A percentile compares a stretch with the other conserved stretches of the same genome.
phyloP scores from a whole-genome alignment of 1,140 invertebrate genomes.

The Drosophila micromelanica region DNA sequence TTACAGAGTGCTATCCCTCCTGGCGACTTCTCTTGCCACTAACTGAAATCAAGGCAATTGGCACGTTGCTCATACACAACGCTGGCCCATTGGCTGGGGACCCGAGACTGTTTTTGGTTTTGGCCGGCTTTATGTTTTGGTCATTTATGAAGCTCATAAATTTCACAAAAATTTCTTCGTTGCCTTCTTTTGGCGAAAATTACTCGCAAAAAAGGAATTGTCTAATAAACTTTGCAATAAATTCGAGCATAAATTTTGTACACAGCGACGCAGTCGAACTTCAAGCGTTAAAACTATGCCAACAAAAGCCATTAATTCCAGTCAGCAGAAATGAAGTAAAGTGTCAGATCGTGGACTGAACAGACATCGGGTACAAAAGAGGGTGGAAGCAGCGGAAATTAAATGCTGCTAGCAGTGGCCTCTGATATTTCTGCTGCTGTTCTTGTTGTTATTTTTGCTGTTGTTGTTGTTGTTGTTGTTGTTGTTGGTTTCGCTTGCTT shows the following conservation, averaged over 20 bases:
- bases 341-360: slow-evolving; percentile 59
- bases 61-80: slow-evolving; percentile 78
- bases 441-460: not conserved
- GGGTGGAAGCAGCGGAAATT: slow-evolving; percentile 68
- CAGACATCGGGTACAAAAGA: not conserved
- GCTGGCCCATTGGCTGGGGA: slow-evolving; percentile 31
- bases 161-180: slow-evolving; percentile 66
- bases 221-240: slow-evolving; percentile 83
- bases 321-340: slow-evolving; percentile 82
- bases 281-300: slow-evolving; percentile 83
- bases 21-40: not conserved
- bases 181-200: slow-evolving; percentile 53
- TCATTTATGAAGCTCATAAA: slow-evolving; percentile 82
- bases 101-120: not conserved
- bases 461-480: slow-evolving; percentile 28
- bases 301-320: slow-evolving; percentile 83
- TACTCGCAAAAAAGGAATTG: slow-evolving; percentile 72
- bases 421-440: slow-evolving; percentile 5
- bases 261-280: slow-evolving; percentile 70
- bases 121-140: slow-evolving; percentile 66
- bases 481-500: slow-evolving; percentile 31
- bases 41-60: slow-evolving; percentile 73
- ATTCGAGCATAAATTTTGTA: slow-evolving; percentile 83
- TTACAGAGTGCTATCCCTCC: slow-evolving; percentile 37
- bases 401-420: slow-evolving; percentile 62